Conservation (phyloP, 2,797 vertebrate species). For the Caiman crocodilus region DNA sequence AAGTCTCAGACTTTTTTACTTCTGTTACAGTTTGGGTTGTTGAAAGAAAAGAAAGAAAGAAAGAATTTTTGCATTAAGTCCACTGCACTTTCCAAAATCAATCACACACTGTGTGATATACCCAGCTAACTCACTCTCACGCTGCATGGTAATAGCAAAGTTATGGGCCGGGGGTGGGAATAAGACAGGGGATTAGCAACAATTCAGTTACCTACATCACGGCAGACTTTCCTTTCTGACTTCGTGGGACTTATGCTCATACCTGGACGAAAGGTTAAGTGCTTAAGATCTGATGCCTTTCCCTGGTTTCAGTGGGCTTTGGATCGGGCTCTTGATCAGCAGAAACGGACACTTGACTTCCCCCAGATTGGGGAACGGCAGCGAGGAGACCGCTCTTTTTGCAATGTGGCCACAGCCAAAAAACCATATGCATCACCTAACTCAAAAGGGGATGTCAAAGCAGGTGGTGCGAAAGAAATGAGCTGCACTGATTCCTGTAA, state of each 20-base stretch:
- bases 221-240: not conserved
- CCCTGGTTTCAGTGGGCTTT: not conserved
- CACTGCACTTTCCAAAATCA: not conserved
- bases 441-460: not conserved
- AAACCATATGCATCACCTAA: not conserved
- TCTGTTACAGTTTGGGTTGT: not conserved
- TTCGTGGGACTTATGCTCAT: not conserved
- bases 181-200: not conserved
- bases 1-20: not conserved
- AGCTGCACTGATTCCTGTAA: conserved; percentile 42
- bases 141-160: not conserved
- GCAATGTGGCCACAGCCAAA: not conserved
- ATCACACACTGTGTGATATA: not conserved
- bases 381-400: not conserved
- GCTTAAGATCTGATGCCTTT: not conserved
- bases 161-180: not conserved
- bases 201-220: not conserved
- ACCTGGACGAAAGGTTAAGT: not conserved
- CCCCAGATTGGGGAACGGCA: not conserved
- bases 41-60: not conserved
- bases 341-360: not conserved
- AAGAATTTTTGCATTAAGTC: not conserved
- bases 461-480: conserved; percentile 1
- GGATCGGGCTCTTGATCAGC: not conserved
- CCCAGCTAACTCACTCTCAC: not conserved